A percentile compares a stretch with the other conserved stretches of the same genome.
These are phyloP conservation scores for Nemotelus nigrinus DNA, from an alignment of 2,888 invertebrate genomes.

Conservation along the genomic window DNA sequence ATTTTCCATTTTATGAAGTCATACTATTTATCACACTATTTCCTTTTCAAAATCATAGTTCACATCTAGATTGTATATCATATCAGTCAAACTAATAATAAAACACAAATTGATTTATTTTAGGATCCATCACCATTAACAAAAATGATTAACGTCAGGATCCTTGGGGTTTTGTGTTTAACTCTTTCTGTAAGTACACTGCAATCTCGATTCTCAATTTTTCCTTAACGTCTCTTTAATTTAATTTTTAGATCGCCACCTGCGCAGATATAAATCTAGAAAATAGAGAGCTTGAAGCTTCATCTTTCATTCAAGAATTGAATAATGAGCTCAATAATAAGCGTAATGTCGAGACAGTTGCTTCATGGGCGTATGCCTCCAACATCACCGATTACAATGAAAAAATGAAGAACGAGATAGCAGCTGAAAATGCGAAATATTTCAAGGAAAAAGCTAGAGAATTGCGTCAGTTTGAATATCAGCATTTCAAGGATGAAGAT, in stretches of 20 bases:
- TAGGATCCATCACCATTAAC: neutral
- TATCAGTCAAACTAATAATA: no score
- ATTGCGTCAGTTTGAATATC: slow-evolving; percentile 74
- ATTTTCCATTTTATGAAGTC: no score
- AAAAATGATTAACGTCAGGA: slow-evolving; percentile 18
- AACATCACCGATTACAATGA: slow-evolving; percentile 80
- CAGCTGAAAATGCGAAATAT: slow-evolving; percentile 60
- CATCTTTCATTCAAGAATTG: slow-evolving; percentile 71
- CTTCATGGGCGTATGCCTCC: slow-evolving; percentile 80
- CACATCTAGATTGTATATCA: no score
- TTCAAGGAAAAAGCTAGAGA: slow-evolving; percentile 62
- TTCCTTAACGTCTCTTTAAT: neutral
- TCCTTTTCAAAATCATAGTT: no score
- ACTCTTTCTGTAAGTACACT: slow-evolving; percentile 15
- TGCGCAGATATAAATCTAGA: slow-evolving; percentile 68
- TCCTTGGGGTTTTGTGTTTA: slow-evolving; percentile 9
- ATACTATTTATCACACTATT: no score
- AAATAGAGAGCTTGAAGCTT: slow-evolving; percentile 69
- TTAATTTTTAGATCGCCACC: slow-evolving; percentile 61
- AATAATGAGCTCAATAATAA: slow-evolving; percentile 71
- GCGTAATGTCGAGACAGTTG: slow-evolving; percentile 70
- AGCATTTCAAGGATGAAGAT: slow-evolving; percentile 73
- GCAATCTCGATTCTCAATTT: no score
- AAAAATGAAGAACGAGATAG: slow-evolving; percentile 63
- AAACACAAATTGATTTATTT: neutral